Evolutionary conservation across 1,140 invertebrate genomes (phyloP), one percentile per base, ranked within the genome.

Genomic region (Dendrolimus punctatus): DNA sequence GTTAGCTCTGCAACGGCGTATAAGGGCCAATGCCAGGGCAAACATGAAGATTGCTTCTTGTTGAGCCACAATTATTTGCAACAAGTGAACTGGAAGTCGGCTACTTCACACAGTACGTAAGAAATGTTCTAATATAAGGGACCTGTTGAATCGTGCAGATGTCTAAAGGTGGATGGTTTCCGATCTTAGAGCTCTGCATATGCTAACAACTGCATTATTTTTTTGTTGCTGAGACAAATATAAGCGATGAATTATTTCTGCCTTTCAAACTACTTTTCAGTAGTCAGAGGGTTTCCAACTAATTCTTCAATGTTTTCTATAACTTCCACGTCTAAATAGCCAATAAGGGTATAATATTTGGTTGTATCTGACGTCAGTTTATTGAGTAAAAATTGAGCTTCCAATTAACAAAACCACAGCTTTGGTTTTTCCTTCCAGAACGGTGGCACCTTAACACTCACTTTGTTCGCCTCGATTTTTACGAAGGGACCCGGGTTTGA

Each of bases 351-450:
- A 8, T 46, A 46, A 8, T 46, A 46, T 10, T 46, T 46, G 4
- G 45, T 46, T 36, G 6, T 46, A 8, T 46, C 45, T 2, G 6
- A 46, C 5, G 45, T 45, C n/a, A 45, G n/a, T 5, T 10, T 10
- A 45, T 45, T 45, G 4, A 45, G 8, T 5, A 45, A 9, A 45
- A 45, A 45, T 8, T 45, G 43, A 4, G 43, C n/a, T 8, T 45
- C 43, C 8, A 45, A 45, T 8, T 45, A 10, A 8, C 43, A 45
- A 45, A 45, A 4, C 43, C 43, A 45, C 8, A 45, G 8, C 23
- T 45, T 45, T 9, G 43, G 43, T 45, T 45, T 45, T 5, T 45
- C 43, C 8, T 45, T 45, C 43, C 43, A 45, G 37, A 46, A 46
- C 23, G 45, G 45, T 36, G 43, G 43, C 43, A 45, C 45, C 8